Base-by-base conservation (phyloP, 2,888 invertebrate species). In the Eristalis tenax region DNA sequence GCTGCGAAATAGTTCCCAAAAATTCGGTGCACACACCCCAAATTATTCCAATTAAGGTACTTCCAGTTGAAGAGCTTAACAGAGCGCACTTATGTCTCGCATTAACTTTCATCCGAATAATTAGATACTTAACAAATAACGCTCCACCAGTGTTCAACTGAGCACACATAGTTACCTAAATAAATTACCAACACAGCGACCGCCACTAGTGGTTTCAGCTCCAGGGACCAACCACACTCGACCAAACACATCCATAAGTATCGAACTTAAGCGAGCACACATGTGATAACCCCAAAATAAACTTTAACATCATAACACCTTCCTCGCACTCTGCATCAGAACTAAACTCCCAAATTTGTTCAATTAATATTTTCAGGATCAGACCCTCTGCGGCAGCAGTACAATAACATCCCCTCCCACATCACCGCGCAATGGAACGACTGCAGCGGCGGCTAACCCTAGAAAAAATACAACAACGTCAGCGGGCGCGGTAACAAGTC, bases 371-470 rank as follows among this genome's bases (percentile, higher is more conserved):
- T 87, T 83, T 61, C 83, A 87, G 87, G 83, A 87, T 69, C 83
- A 83, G 80, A 70, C 28, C n/a, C 86, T 65, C 66, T 74, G 69
- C 59, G 66, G 84, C 88, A 84, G 79, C 83, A 89, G 88, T 74
- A 81, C 69, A 70, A 70, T 69, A 87, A 83, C 89, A 88, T 64
- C 82, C 66, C 71, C 88, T 22, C 66, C 57, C 64, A 86, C 88
- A 40, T 86, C 88, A 56, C 82, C 78, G 10, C 83, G 70, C 71
- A 83, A 65, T 63, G 84, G 56, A 80, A 57, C 70, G 15, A 82
- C 83, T 32, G 56, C 84, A 66, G 22, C 75, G 40, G 35, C 83
- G 18, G 66, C 68, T 26, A 70, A 78, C 65, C 74, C 50, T 13
- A 82, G 71, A 79, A 74, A 74, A 57, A 56, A 74, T 32, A 15